phyloP scores from a whole-genome alignment of 2,797 vertebrate genomes.

The Phalanger gymnotis region DNA sequence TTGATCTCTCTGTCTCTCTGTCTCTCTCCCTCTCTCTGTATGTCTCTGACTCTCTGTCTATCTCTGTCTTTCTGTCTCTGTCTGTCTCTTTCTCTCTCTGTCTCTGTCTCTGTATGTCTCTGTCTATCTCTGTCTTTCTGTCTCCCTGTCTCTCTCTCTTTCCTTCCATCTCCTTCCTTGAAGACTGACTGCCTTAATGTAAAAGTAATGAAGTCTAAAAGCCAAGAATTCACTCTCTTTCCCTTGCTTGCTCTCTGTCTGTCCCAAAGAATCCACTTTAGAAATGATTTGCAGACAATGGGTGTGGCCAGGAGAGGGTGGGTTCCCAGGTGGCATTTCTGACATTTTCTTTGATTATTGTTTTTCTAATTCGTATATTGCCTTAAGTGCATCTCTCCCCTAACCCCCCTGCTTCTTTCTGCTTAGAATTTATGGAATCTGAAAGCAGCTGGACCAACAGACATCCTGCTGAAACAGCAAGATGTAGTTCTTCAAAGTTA shows the following conservation, averaged over 20 bases:
- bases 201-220: neutral
- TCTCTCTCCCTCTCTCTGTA: too few relatives aligned
- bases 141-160: neutral
- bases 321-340: neutral
- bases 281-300: neutral
- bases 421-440: neutral
- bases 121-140: too few relatives aligned
- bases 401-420: too few relatives aligned
- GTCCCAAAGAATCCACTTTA: neutral
- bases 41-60: too few relatives aligned
- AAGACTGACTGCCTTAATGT: neutral
- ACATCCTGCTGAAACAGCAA: neutral
- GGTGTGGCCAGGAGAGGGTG: neutral
- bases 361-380: conserved; percentile 5
- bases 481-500: neutral
- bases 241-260: neutral
- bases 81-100: too few relatives aligned
- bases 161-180: neutral
- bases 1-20: neutral
- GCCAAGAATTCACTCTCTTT: neutral
- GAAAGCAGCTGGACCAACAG: conserved; percentile 28
- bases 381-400: neutral
- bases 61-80: too few relatives aligned
- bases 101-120: too few relatives aligned
- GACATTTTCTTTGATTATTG: neutral